Percentiles rank a stretch among this genome's conserved stretches.
These are phyloP conservation scores for Choloepus didactylus DNA, from an alignment of 2,797 vertebrate genomes.

Conservation along the genomic window DNA sequence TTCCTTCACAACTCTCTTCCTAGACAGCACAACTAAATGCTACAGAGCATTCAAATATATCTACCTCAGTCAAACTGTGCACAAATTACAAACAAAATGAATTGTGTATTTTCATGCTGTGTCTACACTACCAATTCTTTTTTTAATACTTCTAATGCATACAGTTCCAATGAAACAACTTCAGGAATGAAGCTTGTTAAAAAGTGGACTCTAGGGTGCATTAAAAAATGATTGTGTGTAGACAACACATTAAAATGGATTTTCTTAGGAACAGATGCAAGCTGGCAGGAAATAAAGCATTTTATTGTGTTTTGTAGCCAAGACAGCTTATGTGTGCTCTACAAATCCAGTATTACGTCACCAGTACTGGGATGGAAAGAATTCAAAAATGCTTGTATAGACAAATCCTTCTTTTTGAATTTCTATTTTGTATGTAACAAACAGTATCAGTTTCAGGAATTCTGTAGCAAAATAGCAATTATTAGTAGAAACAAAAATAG, in stretches of 20 bases:
- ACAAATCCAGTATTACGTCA: conserved; percentile 43
- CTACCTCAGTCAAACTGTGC: background rate
- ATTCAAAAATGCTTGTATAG: conserved; percentile 28
- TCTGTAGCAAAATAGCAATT: background rate
- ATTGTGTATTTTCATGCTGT: conserved; percentile 50
- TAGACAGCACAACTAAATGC: background rate
- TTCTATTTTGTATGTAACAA: conserved; percentile 10
- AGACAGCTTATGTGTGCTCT: conserved; percentile 12
- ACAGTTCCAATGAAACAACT: conserved; percentile 7
- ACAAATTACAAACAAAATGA: conserved; percentile 56
- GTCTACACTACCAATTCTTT: conserved; percentile 48
- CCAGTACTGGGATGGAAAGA: conserved; percentile 8
- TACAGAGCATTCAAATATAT: conserved; percentile 16
- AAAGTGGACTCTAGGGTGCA: conserved; percentile 62
- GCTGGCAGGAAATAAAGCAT: conserved; percentile 19
- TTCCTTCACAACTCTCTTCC: background rate
- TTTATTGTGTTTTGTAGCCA: conserved; percentile 67
- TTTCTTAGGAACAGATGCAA: conserved; percentile 67
- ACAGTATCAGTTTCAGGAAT: background rate
- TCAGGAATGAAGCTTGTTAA: conserved; percentile 31
- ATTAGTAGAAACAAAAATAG: background rate
- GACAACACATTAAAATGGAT: conserved; percentile 48
- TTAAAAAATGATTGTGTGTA: conserved; percentile 72
- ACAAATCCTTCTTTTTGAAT: background rate
- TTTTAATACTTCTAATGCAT: conserved; percentile 41